phyloP scores from a whole-genome alignment of 2,888 invertebrate species.

The Erpobdella octoculata region DNA sequence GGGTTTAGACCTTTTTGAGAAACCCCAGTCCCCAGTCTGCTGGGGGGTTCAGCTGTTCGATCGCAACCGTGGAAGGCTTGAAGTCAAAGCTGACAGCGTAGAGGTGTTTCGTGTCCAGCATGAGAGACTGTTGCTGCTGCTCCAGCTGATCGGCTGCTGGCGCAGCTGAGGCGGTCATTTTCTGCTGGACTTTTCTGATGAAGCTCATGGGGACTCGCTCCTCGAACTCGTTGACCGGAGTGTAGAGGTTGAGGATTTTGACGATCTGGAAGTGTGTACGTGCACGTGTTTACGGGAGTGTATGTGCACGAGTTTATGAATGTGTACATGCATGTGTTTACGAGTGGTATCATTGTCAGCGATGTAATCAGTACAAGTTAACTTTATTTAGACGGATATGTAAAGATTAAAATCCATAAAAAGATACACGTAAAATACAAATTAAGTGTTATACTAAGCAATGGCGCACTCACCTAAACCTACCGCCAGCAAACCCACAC shows the following conservation, averaged over 20 bases:
- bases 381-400: too few species aligned
- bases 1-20: slow-evolving; percentile 36
- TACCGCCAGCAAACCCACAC: not conserved
- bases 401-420: too few species aligned
- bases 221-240: slow-evolving; percentile 78
- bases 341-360: too few species aligned
- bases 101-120: slow-evolving; percentile 78
- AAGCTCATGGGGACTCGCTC: slow-evolving; percentile 73
- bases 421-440: too few species aligned
- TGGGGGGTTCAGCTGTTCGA: slow-evolving; percentile 84
- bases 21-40: slow-evolving; percentile 54
- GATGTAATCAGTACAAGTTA: too few species aligned
- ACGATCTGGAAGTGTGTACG: slow-evolving; percentile 58
- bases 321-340: too few species aligned
- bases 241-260: slow-evolving; percentile 68
- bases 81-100: slow-evolving; percentile 77
- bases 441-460: too few species aligned
- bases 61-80: slow-evolving; percentile 71
- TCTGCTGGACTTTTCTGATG: slow-evolving; percentile 72
- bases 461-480: not conserved
- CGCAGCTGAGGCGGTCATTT: slow-evolving; percentile 47
- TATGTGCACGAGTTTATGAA: too few species aligned
- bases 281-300: too few species aligned
- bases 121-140: slow-evolving; percentile 54
- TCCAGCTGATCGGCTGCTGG: not conserved